Base-by-base conservation (phyloP, 2,888 invertebrate genomes). In the Polyommatus icarus region DNA sequence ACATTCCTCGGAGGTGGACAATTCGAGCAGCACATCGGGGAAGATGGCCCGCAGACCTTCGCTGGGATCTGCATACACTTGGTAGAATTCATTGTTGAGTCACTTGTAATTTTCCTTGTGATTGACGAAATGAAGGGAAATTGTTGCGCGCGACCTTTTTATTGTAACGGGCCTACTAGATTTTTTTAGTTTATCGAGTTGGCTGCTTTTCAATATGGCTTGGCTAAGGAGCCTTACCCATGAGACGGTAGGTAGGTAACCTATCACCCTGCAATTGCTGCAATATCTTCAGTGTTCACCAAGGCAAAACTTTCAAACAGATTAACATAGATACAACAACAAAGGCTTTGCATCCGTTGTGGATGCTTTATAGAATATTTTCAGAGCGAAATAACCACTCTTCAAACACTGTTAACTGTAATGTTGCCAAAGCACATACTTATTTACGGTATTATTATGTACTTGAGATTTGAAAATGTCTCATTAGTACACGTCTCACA, bases 1-100 rank as follows among this genome's bases (percentile, higher is more conserved):
- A 86, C 87, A 78, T 84, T 83, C 78, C 88, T 87, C 67, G 86
- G 85, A 6, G 82, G 86, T 1, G 88, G 87, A 5, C 83, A 79
- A 73, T 80, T 85, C 79, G 81, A 85, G n/a, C 85, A 82, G 80
- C 86, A 89, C 54, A 84, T 20, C 79, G 85, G 83, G 0, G 87
- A 84, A 10, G 79, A 78, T 10, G 82, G 80, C 1, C 79, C 81
- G 76, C 83, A 83, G 5, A 29, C 36, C 59, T 29, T 54, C 57
- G 32, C 67, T 77, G 67, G 0, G 80, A 80, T 32, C 83, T 82
- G 78, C 84, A 85, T 8, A 75, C 29, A 73, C 85, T 84, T 3
- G 77, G 4, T 4, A 79, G 79, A 36, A 77, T 82, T 83, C 77
- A 77, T 54, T 20, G 40, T 73, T n/a, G 46, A 20, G 75, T 59